Base-by-base conservation (phyloP, 1,140 invertebrate species). In the Laodelphax striatellus region DNA sequence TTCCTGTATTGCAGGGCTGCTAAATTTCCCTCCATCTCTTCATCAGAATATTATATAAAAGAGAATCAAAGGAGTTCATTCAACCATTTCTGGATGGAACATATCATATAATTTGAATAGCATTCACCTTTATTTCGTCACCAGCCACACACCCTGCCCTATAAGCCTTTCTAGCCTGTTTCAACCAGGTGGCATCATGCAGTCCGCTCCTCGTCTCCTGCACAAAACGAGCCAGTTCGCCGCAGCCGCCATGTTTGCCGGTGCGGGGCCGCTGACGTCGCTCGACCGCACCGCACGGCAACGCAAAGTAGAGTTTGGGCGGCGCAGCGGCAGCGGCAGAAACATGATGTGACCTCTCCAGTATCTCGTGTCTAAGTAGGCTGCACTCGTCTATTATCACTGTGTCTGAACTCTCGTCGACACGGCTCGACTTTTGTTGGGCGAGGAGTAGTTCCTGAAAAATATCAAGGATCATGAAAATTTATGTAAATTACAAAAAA, bases 351-450 rank as follows among this genome's bases (percentile, higher is more conserved):
- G 24, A 22, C 57, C 24, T 31, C 61, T 58, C 46, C 52, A 63
- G 31, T 22, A 63, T 58, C 28, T 53, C 34, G 42, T 61, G 55
- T 52, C 58, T 55, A 14, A 58, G 28, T 6, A 61, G 42, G 31
- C 62, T 63, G 52, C 62, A 52, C 14, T 63, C 53, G 28, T 63
- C 62, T 24, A 63, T 60, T 52, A 63, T 60, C 21, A 63, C 50
- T 11, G 34, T 38, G 14, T 41, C 44, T 54, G 52, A 31, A n/a
- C 41, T 59, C 5, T 62, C 61, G 43, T 53, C 31, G n/a, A 57
- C n/a, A 31, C 52, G 17, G 43, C 55, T 62, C 28, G 55, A 57
- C 16, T 52, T 22, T 52, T 62, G 61, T 31, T 59, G 50, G 19
- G 53, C 38, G 17, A 62, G 22, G 19, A 62, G 57, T 22, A 43